Conservation (phyloP, 2,797 vertebrate species). For the Crax fasciolata region DNA sequence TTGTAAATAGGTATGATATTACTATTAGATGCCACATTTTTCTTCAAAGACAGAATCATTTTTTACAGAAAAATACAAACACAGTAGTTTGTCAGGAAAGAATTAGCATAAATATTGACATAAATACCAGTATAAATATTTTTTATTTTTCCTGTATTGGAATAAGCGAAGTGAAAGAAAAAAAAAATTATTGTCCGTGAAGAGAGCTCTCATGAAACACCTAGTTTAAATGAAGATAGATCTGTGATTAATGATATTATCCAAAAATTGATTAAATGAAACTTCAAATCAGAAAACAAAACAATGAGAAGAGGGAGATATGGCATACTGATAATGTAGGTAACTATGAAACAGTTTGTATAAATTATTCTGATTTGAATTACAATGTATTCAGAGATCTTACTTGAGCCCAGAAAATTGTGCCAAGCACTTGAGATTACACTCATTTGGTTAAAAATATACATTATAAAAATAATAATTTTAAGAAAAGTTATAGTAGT, state of each 20-base stretch:
- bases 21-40: not conserved
- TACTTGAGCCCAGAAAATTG: not conserved
- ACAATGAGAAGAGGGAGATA: not conserved
- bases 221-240: not conserved
- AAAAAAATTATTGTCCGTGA: not conserved
- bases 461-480: accelerated
- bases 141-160: not conserved
- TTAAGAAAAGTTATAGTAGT: not conserved
- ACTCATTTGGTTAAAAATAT: not conserved
- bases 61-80: not conserved
- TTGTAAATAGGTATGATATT: not conserved
- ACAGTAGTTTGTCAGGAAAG: not conserved
- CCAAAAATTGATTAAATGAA: not conserved
- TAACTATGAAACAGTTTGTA: not conserved
- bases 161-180: not conserved
- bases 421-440: not conserved
- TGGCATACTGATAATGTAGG: not conserved
- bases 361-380: not conserved
- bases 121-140: not conserved
- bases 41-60: not conserved
- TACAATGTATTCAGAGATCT: not conserved
- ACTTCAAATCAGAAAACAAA: not conserved
- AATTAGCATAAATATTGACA: not conserved
- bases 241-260: not conserved
- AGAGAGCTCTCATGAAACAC: not conserved